Conservation (phyloP, 37 sponge, comb jelly and placozoan species). For the Spongilla lacustris region DNA sequence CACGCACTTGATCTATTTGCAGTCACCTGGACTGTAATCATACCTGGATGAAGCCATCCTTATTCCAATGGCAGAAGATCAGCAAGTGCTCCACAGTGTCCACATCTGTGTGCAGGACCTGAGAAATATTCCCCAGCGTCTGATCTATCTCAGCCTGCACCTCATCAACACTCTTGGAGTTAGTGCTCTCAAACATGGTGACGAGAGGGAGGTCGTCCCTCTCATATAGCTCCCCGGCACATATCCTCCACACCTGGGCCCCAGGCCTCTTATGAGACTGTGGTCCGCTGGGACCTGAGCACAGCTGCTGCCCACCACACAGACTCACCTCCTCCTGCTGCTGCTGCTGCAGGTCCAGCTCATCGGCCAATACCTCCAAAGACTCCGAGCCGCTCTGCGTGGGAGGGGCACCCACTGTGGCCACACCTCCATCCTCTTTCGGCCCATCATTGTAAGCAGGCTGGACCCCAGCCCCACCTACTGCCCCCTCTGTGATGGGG, state of each 20-base stretch:
- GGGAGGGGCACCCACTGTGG: not conserved
- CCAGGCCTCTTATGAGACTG: constrained; percentile 14
- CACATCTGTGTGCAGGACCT: constrained; percentile 21
- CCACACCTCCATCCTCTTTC: not conserved
- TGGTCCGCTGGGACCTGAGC: not conserved
- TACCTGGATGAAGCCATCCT: constrained; percentile 51
- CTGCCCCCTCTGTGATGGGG: not conserved
- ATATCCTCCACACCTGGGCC: not conserved
- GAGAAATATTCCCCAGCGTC: constrained; percentile 6
- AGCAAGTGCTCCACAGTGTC: constrained; percentile 56
- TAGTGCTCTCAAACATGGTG: constrained; percentile 22
- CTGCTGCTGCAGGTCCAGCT: too few relatives aligned
- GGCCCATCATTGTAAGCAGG: not conserved
- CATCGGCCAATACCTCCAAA: too few relatives aligned
- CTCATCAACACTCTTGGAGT: constrained; percentile 19
- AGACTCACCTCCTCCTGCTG: too few relatives aligned
- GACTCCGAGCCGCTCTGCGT: too few relatives aligned
- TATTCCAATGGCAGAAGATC: constrained; percentile 57
- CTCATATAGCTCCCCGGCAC: constrained; percentile 3
- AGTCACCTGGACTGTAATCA: too few relatives aligned
- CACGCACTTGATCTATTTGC: too few relatives aligned
- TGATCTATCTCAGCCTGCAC: constrained; percentile 28
- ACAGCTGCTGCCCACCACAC: not conserved
- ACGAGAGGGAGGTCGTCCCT: constrained; percentile 30
- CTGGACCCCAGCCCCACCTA: not conserved